These are phyloP conservation scores for Apostichopus californicus DNA, from an alignment of 35 echinoderm and acorn worm genomes.

Conservation along the genomic window DNA sequence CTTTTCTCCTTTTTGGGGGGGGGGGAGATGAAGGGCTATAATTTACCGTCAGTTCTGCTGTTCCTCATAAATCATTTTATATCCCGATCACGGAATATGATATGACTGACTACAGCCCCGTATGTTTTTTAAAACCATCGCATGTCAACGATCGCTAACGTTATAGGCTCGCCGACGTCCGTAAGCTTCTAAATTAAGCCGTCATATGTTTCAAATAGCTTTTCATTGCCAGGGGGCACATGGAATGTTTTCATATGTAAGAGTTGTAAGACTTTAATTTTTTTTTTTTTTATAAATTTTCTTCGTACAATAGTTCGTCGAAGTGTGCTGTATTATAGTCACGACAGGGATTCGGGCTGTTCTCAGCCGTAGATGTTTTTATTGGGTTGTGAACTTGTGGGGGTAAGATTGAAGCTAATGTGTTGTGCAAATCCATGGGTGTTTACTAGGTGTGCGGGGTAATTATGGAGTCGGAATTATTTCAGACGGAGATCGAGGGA, in stretches of 20 bases:
- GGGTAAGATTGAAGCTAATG: not conserved
- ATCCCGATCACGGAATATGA: no score
- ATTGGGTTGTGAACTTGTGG: conserved; percentile 6
- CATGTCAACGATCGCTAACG: not conserved
- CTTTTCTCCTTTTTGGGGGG: no score
- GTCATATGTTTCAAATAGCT: not conserved
- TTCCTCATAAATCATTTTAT: no score
- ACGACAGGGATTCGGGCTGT: not conserved
- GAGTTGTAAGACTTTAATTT: conserved; percentile 4
- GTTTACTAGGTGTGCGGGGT: not conserved
- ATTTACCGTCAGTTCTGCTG: no score
- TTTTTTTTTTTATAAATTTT: not conserved
- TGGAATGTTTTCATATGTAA: not conserved
- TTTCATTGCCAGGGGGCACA: not conserved
- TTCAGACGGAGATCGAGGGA: not conserved
- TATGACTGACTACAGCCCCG: not conserved
- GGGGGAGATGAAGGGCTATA: no score
- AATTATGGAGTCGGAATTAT: not conserved
- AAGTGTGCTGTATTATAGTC: not conserved
- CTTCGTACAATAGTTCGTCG: no score
- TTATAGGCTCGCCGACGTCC: not conserved
- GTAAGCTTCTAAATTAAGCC: not conserved
- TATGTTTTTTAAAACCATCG: not conserved
- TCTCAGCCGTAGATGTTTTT: not conserved
- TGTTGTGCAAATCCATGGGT: conserved; percentile 7